A percentile compares a stretch with the other conserved stretches of the same genome.
Conservation (phyloP, 2,888 invertebrate species). For the Caenorhabditis doughertyi region DNA sequence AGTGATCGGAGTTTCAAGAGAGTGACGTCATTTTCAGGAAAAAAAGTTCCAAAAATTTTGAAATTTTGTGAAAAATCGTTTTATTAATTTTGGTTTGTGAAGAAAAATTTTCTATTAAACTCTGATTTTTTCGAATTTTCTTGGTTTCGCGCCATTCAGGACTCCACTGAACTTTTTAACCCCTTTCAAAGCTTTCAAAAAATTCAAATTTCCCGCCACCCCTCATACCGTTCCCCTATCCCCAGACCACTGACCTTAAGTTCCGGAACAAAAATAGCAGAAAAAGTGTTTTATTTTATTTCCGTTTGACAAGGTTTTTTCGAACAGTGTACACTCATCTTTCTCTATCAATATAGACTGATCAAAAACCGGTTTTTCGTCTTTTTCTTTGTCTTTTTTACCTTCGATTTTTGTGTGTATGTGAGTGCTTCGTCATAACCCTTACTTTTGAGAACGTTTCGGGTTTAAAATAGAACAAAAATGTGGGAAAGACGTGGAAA, state of each 20-base stretch:
- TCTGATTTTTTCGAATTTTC: too few relatives aligned
- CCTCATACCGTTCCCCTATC: not conserved
- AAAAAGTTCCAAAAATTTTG: too few relatives aligned
- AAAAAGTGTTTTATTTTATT: not conserved
- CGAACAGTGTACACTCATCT: constrained; percentile 4
- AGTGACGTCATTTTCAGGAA: too few relatives aligned
- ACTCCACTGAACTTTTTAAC: too few relatives aligned
- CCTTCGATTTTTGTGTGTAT: not conserved
- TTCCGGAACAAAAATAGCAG: not conserved
- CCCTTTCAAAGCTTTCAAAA: too few relatives aligned
- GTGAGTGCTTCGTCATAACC: not conserved
- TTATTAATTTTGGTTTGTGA: too few relatives aligned
- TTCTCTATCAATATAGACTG: not conserved
- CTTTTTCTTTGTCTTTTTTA: constrained; percentile 18
- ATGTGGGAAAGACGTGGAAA: too few relatives aligned
- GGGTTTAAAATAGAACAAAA: constrained; percentile 17
- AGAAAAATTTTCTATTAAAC: too few relatives aligned
- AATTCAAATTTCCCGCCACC: not conserved
- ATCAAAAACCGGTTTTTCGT: not conserved
- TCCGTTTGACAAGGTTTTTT: too few relatives aligned
- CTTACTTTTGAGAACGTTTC: not conserved
- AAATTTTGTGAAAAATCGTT: too few relatives aligned
- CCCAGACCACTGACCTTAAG: not conserved
- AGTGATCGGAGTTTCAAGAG: too few relatives aligned
- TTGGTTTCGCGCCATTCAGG: too few relatives aligned